Percentiles rank a stretch among this genome's conserved stretches.
phyloP scores from a whole-genome alignment of 2,888 invertebrate species.

The Adineta ricciae region DNA sequence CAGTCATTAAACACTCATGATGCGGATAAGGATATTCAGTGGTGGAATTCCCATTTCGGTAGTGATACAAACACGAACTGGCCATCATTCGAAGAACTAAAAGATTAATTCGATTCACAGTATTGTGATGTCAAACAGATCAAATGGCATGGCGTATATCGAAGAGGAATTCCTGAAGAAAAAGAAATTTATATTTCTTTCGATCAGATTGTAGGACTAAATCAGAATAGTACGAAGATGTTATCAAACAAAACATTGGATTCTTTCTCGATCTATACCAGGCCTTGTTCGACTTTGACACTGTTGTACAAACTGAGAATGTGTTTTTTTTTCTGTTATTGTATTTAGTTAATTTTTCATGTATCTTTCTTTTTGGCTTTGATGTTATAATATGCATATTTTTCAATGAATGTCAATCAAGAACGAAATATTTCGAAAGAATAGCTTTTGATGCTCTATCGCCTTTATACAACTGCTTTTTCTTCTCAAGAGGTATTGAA shows the following conservation, averaged over 20 bases:
- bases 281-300: neutral
- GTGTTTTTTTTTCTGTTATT: too few species aligned
- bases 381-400: neutral
- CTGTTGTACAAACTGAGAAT: neutral
- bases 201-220: too few species aligned
- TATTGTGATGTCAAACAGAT: neutral
- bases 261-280: neutral
- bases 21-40: neutral
- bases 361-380: neutral
- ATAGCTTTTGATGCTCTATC: too few species aligned
- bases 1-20: neutral
- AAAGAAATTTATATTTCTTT: too few species aligned
- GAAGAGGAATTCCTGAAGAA: neutral
- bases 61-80: slow-evolving; percentile 1
- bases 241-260: neutral
- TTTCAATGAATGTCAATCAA: neutral
- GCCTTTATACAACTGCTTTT: too few species aligned
- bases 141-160: neutral
- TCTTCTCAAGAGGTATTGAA: too few species aligned
- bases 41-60: neutral
- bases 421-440: neutral
- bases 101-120: neutral
- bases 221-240: too few species aligned
- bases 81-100: neutral
- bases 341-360: neutral